Evolutionary conservation across 2,888 invertebrate species (phyloP), one percentile per base, ranked within the genome.

Genomic region (Thera obeliscata): DNA sequence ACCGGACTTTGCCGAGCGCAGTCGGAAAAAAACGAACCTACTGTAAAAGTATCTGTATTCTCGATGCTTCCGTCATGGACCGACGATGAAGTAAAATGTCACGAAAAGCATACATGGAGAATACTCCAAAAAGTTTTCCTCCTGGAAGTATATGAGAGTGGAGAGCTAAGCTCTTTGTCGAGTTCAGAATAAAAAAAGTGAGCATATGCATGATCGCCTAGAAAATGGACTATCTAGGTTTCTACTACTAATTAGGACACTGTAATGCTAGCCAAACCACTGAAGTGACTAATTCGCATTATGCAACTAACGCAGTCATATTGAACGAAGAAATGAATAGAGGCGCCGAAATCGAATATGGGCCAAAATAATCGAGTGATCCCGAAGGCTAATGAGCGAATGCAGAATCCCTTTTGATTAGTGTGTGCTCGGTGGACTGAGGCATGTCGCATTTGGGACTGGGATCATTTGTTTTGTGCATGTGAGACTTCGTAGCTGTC

Each of bases 321-420:
- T 6, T 50, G 50, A 50, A 33, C 33, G 35, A 11, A 33, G 12
- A 12, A 36, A 52, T 8, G 33, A 52, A 52, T 52, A 3, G 52
- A 8, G 2, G 33, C 49, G 41, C 41, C 38, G 38, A 49, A 63
- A 63, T 56, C 56, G 50, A 60, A 60, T 63, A 41, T 8, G 12
- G 48, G 58, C 48, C 49, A 49, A 65, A 43, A 56, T 65, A 60
- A 60, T 56, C 65, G 60, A 61, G 52, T 58, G n/a, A 41, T 56
- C 46, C 59, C 56, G 58, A 66, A 55, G 55, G 56, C 59, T 66
- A 72, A 74, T 70, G 71, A 74, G 55, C 68, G 64, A 67, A 71
- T 71, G 57, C 64, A 49, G 49, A 66, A 64, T 63, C 55, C 57
- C 46, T 52, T 56, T 57, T 61, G 54, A 69, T 67, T 61, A 64